A percentile compares a stretch with the other conserved stretches of the same genome.
These are phyloP conservation scores for Garra rufa DNA, from an alignment of 2,113 vertebrate genomes.

Conservation along the genomic window DNA sequence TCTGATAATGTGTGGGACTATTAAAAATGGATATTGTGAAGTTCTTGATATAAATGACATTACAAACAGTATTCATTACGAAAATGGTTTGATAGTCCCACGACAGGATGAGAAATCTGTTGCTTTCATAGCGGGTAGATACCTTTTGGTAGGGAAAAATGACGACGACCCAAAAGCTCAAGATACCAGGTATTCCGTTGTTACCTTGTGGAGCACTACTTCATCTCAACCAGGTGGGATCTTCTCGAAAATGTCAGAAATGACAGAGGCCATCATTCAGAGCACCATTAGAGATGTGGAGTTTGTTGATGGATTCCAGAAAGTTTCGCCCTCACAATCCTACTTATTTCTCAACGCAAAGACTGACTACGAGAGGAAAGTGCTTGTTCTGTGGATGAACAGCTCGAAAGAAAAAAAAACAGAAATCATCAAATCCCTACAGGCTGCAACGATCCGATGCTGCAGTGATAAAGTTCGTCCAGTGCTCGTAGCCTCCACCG, in stretches of 20 bases:
- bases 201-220: slow-evolving; percentile 53
- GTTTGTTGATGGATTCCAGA: slow-evolving; percentile 86
- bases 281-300: slow-evolving; percentile 52
- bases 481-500: slow-evolving; percentile 80
- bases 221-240: background rate
- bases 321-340: slow-evolving; percentile 51
- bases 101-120: slow-evolving; percentile 65
- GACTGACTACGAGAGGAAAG: slow-evolving; percentile 1
- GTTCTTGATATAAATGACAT: slow-evolving; percentile 71
- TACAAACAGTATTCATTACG: slow-evolving; percentile 60
- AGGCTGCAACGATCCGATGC: slow-evolving; percentile 51
- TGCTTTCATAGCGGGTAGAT: slow-evolving; percentile 67
- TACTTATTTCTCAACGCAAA: slow-evolving; percentile 70
- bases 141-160: slow-evolving; percentile 70
- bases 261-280: rapidly evolving
- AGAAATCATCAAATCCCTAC: slow-evolving; percentile 18
- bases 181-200: rapidly evolving
- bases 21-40: slow-evolving; percentile 77
- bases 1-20: slow-evolving; percentile 74
- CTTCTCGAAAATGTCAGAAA: slow-evolving; percentile 43
- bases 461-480: slow-evolving; percentile 8
- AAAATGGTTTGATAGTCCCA: slow-evolving; percentile 39
- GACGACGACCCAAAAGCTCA: rapidly evolving
- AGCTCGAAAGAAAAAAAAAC: background rate
- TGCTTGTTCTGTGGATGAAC: slow-evolving; percentile 64